Evolutionary conservation across 2,888 invertebrate species (phyloP).

Genomic region (Drosophila infuscata): DNA sequence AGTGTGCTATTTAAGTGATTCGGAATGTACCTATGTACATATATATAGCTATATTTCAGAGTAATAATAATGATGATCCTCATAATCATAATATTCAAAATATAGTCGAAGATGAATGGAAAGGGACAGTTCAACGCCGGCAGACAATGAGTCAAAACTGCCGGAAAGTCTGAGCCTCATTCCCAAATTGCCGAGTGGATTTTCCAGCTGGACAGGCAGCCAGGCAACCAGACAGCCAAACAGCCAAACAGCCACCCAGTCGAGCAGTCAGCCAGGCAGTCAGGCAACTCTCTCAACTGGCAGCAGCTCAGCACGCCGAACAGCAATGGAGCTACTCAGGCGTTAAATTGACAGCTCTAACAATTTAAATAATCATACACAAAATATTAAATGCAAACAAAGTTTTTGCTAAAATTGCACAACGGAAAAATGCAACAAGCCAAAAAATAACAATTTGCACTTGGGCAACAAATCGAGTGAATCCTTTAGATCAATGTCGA

Average conservation of each 20-base stretch:
- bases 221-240: neutral
- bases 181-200: slow-evolving; percentile 57
- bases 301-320: slow-evolving; percentile 3
- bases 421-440: slow-evolving; percentile 26
- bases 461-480: neutral
- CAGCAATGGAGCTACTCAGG: slow-evolving; percentile 30
- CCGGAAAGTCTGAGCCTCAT: slow-evolving; percentile 1
- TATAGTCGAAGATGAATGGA: slow-evolving; percentile 1
- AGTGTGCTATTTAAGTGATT: too few relatives aligned
- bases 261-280: neutral
- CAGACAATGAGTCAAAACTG: slow-evolving; percentile 21
- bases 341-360: slow-evolving; percentile 41
- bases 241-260: neutral
- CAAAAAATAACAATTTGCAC: neutral
- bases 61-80: neutral
- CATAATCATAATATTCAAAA: neutral
- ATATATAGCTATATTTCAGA: too few relatives aligned
- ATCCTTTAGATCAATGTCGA: neutral
- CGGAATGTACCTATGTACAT: too few relatives aligned
- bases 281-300: slow-evolving; percentile 16
- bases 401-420: slow-evolving; percentile 46
- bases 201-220: slow-evolving; percentile 62
- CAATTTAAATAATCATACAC: slow-evolving; percentile 25
- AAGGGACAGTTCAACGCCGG: neutral
- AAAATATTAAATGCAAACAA: slow-evolving; percentile 44